Evolutionary conservation across 2,888 invertebrate species (phyloP).

Genomic region (Plagodis dolabraria): DNA sequence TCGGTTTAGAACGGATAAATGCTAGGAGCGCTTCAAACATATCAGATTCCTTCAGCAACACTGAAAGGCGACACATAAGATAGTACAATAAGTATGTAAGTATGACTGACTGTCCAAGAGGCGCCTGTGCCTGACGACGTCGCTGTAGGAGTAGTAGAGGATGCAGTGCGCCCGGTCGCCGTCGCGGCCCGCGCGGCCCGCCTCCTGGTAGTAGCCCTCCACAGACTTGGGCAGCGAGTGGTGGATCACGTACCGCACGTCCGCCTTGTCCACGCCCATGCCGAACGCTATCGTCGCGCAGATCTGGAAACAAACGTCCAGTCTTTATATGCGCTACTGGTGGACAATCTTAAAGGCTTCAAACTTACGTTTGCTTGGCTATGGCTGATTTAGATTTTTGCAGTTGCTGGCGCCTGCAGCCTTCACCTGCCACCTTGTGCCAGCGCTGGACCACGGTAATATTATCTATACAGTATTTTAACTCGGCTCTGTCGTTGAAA

Average conservation of each 20-base stretch:
- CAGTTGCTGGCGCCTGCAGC: too few species aligned
- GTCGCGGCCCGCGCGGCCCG: conserved; percentile 98
- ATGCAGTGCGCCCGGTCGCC: conserved; percentile 93
- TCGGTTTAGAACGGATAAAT: too few species aligned
- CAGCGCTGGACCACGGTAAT: too few species aligned
- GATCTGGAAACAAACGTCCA: conserved; percentile 73
- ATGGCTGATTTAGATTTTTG: too few species aligned
- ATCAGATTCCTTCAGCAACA: too few species aligned
- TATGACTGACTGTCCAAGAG: conserved; percentile 87
- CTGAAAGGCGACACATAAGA: too few species aligned
- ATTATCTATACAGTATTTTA: too few species aligned
- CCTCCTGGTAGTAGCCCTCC: conserved; percentile 99
- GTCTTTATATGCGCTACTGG: not conserved
- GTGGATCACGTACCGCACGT: conserved; percentile 97
- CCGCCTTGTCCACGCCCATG: conserved; percentile 99
- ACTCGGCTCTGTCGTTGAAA: too few species aligned
- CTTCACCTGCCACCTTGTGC: too few species aligned
- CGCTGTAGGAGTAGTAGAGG: conserved; percentile 94
- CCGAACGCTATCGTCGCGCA: conserved; percentile 99
- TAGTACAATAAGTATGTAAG: too few species aligned
- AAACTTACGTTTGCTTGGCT: too few species aligned
- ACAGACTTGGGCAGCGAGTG: conserved; percentile 97
- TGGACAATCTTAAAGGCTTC: not conserved
- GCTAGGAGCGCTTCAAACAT: too few species aligned
- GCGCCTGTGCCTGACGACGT: conserved; percentile 89